Percentiles rank a stretch among this genome's conserved stretches.
phyloP scores from a whole-genome alignment of 2,888 invertebrate species.

The Pyrgus malvae region DNA sequence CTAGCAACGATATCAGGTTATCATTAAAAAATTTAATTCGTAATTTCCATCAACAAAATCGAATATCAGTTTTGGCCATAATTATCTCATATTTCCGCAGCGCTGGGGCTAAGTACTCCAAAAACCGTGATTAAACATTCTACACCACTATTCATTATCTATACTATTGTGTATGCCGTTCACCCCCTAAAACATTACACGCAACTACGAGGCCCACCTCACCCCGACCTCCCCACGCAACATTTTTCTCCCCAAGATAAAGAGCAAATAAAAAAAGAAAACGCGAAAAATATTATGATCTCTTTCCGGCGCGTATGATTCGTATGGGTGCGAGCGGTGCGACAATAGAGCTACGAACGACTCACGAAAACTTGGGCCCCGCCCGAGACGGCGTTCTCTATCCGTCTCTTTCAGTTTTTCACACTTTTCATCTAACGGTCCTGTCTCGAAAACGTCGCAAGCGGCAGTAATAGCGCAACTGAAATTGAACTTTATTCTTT shows the following conservation, averaged over 20 bases:
- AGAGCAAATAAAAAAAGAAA: conserved; percentile 81
- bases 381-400: conserved; percentile 79
- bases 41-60: conserved; percentile 58
- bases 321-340: conserved; percentile 58
- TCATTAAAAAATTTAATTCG: conserved; percentile 50
- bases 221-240: conserved; percentile 61
- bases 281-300: conserved; percentile 75
- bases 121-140: conserved; percentile 77
- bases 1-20: conserved; percentile 40
- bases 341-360: conserved; percentile 77
- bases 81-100: conserved; percentile 71
- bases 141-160: conserved; percentile 77
- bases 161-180: conserved; percentile 49
- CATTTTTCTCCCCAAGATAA: conserved; percentile 79
- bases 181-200: conserved; percentile 76
- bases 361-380: conserved; percentile 81
- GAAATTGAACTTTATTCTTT: conserved; percentile 35
- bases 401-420: conserved; percentile 81
- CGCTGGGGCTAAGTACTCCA: conserved; percentile 64
- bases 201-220: conserved; percentile 62
- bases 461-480: background rate
- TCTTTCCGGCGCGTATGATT: conserved; percentile 48
- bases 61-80: conserved; percentile 69
- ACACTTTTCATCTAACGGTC: conserved; percentile 72
- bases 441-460: conserved; percentile 41